Evolutionary conservation across 2,113 vertebrate genomes (phyloP).

Genomic region (Macrotus californicus): DNA sequence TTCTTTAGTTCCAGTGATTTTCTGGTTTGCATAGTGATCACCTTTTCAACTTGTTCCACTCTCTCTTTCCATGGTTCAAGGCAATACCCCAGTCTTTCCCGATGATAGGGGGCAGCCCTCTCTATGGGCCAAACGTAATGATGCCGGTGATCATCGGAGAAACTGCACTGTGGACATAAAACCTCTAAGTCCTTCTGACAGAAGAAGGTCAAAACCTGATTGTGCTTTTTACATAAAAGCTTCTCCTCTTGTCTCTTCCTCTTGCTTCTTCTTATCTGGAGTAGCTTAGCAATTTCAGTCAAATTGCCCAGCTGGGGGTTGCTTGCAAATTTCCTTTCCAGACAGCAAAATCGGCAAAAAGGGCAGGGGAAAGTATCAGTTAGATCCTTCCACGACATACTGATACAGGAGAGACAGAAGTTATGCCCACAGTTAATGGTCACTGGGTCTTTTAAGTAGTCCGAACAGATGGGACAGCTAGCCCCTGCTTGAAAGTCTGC

Average conservation of each 20-base stretch:
- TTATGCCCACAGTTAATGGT: conserved; percentile 51
- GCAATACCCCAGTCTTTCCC: background rate
- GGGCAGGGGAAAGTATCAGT: conserved; percentile 6
- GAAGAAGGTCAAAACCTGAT: conserved; percentile 27
- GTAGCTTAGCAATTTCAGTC: background rate
- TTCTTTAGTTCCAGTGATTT: conserved; percentile 28
- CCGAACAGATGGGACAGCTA: conserved; percentile 45
- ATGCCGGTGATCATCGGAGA: background rate
- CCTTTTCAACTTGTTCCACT: background rate
- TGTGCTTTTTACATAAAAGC: background rate
- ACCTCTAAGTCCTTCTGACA: conserved; percentile 60
- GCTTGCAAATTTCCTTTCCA: background rate
- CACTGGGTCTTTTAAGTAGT: conserved; percentile 42
- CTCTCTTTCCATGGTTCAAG: background rate
- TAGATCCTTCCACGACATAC: background rate
- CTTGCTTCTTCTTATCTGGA: conserved; percentile 21
- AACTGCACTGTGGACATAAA: conserved; percentile 23
- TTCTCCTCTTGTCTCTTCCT: background rate
- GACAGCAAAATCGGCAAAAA: background rate
- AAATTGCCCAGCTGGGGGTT: conserved; percentile 12
- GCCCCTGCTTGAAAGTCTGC: conserved; percentile 15
- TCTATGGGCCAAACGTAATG: background rate
- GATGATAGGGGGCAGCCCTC: background rate
- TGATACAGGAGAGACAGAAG: conserved; percentile 53
- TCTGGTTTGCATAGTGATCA: background rate